phyloP scores from a whole-genome alignment of 1,140 invertebrate species.

The Oryctes rhinoceros region DNA sequence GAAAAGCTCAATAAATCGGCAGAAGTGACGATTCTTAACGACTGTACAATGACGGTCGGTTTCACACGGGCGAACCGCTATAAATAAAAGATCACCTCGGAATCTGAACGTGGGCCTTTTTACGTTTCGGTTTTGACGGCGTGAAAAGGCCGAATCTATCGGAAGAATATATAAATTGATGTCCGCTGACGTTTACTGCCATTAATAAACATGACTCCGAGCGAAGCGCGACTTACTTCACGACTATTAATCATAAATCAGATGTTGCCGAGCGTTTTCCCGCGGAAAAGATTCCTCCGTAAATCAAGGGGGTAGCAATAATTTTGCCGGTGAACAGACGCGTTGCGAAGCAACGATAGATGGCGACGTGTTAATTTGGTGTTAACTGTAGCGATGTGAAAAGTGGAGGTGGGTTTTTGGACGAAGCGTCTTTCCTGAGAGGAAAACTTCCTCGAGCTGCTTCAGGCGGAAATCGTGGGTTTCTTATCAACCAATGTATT shows the following conservation, averaged over 20 bases:
- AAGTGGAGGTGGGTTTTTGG: not conserved
- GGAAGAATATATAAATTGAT: slow-evolving; percentile 51
- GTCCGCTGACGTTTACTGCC: slow-evolving; percentile 50
- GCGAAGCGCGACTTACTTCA: not conserved
- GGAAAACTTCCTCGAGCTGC: not conserved
- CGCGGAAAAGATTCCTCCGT: not conserved
- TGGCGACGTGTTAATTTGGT: slow-evolving; percentile 18
- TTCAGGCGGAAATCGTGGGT: no score
- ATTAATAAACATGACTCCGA: slow-evolving; percentile 48
- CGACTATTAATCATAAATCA: slow-evolving; percentile 31
- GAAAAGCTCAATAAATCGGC: not conserved
- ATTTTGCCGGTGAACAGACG: slow-evolving; percentile 8
- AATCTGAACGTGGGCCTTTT: not conserved
- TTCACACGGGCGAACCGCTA: not conserved
- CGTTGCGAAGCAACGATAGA: not conserved
- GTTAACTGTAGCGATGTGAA: not conserved
- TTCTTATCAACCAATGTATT: no score
- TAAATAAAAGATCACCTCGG: not conserved
- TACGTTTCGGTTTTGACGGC: not conserved
- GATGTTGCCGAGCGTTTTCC: slow-evolving; percentile 2
- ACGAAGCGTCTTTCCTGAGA: not conserved
- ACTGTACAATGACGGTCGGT: not conserved
- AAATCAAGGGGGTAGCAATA: slow-evolving; percentile 19
- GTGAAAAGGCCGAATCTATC: slow-evolving; percentile 36
- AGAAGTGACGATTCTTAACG: not conserved